Conservation (phyloP, 2,888 invertebrate genomes). For the Lymantria dispar region DNA sequence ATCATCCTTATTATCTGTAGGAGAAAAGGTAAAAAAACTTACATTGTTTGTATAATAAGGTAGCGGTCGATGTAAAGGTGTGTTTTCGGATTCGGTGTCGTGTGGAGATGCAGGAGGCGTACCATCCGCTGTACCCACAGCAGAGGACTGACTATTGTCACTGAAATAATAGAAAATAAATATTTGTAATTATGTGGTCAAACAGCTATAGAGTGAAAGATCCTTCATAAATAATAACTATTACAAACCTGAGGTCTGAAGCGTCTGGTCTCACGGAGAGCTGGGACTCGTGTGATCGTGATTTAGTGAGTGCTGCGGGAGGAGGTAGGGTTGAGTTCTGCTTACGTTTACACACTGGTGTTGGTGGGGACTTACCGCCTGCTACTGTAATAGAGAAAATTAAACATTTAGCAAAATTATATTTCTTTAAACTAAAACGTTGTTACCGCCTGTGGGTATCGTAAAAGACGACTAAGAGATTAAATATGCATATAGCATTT, state of each 20-base stretch:
- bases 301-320: constrained; percentile 93
- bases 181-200: neutral
- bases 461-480: no score
- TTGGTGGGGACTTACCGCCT: constrained; percentile 88
- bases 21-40: constrained; percentile 17
- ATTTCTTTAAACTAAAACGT: neutral
- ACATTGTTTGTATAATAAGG: constrained; percentile 52
- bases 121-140: constrained; percentile 42
- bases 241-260: constrained; percentile 55
- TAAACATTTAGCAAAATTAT: neutral
- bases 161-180: constrained; percentile 32
- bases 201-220: no score
- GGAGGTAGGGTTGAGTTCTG: constrained; percentile 87
- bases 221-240: neutral
- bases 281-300: constrained; percentile 96
- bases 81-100: constrained; percentile 33
- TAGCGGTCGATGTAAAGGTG: constrained; percentile 36
- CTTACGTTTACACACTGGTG: constrained; percentile 92
- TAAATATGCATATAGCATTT: no score
- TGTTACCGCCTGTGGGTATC: neutral
- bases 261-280: constrained; percentile 83
- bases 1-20: no score
- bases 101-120: constrained; percentile 48
- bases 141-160: constrained; percentile 71
- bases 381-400: constrained; percentile 1